Evolutionary conservation across 2,113 vertebrate genomes (phyloP).

Genomic region (Procavia capensis): DNA sequence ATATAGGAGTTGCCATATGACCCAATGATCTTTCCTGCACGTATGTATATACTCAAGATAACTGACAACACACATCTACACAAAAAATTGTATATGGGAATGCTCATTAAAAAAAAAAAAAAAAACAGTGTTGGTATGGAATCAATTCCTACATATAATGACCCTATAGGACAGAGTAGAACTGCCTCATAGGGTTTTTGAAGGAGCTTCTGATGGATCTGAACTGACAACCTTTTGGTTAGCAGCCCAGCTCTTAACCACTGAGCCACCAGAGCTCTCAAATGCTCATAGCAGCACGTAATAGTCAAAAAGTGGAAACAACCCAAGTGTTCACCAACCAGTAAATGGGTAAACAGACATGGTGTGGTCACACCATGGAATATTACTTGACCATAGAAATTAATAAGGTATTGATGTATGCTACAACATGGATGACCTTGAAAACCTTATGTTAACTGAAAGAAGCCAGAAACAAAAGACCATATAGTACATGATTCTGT

Average conservation of each 20-base stretch:
- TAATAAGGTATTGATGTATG: too few relatives aligned
- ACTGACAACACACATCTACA: not conserved
- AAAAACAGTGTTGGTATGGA: too few relatives aligned
- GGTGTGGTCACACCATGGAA: not conserved
- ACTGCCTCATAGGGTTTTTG: too few relatives aligned
- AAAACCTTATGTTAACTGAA: not conserved
- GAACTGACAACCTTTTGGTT: too few relatives aligned
- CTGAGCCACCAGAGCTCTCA: too few relatives aligned
- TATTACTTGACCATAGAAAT: not conserved
- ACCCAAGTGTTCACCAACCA: not conserved
- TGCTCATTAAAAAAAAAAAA: not conserved
- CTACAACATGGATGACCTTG: too few relatives aligned
- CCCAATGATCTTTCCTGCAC: not conserved
- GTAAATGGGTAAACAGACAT: not conserved
- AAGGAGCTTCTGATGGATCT: too few relatives aligned
- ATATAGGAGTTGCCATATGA: not conserved
- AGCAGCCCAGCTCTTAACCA: too few relatives aligned
- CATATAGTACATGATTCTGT: not conserved
- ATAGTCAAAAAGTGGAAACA: not conserved
- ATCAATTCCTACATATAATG: too few relatives aligned
- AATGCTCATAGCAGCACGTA: not conserved
- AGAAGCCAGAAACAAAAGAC: not conserved
- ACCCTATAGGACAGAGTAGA: too few relatives aligned
- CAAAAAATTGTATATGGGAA: not conserved
- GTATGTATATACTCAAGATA: not conserved